Evolutionary conservation across 2,888 invertebrate genomes (phyloP).

Genomic region (Dichetophora obliterata): DNA sequence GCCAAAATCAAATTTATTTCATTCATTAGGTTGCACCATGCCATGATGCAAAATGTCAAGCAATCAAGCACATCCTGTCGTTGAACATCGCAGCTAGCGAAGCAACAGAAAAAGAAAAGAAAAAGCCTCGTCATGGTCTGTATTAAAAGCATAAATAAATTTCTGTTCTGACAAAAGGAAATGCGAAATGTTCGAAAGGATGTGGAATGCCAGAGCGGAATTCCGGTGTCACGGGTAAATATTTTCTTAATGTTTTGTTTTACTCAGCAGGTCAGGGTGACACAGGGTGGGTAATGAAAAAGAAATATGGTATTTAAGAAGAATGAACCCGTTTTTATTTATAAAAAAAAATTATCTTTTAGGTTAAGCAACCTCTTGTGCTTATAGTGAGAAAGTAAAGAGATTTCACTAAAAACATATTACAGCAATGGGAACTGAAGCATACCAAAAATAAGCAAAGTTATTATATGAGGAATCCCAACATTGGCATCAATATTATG

Average conservation of each 20-base stretch:
- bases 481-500: not conserved
- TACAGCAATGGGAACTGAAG: too few relatives aligned
- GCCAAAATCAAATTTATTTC: slow-evolving; percentile 67
- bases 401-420: too few relatives aligned
- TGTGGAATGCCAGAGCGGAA: slow-evolving; percentile 18
- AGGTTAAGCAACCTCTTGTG: too few relatives aligned
- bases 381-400: too few relatives aligned
- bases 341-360: too few relatives aligned
- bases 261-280: slow-evolving; percentile 19
- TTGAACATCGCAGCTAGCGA: slow-evolving; percentile 41
- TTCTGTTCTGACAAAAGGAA: slow-evolving; percentile 17
- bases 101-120: slow-evolving; percentile 51
- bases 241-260: slow-evolving; percentile 19
- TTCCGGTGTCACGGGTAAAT: not conserved
- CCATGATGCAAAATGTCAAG: slow-evolving; percentile 64
- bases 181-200: slow-evolving; percentile 15
- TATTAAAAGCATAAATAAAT: slow-evolving; percentile 62
- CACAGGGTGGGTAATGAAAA: too few relatives aligned
- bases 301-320: too few relatives aligned
- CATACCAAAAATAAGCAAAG: too few relatives aligned
- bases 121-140: slow-evolving; percentile 60
- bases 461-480: not conserved
- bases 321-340: too few relatives aligned
- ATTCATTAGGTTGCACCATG: slow-evolving; percentile 63
- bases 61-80: slow-evolving; percentile 66